Evolutionary conservation across 2,113 vertebrate genomes (phyloP).

Genomic region (Dissostichus mawsoni): DNA sequence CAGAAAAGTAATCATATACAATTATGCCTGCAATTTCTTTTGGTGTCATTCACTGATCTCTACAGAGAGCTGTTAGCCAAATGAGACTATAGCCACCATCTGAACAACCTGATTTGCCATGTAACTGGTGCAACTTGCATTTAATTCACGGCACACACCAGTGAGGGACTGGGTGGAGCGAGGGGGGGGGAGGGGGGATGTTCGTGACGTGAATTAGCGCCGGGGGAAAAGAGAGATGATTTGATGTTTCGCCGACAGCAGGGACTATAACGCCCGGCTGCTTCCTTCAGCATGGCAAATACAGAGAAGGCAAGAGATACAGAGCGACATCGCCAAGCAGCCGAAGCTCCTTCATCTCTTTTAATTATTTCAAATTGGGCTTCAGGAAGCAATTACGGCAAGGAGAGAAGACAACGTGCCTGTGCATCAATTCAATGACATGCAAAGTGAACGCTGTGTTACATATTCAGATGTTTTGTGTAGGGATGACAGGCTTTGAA

Average conservation of each 20-base stretch:
- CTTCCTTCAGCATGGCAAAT: slow-evolving; percentile 48
- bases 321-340: slow-evolving; percentile 56
- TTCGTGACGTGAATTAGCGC: slow-evolving; percentile 63
- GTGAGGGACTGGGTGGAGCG: slow-evolving; percentile 26
- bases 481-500: slow-evolving; percentile 55
- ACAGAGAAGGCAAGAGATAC: slow-evolving; percentile 34
- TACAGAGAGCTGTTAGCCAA: slow-evolving; percentile 29
- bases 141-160: slow-evolving; percentile 48
- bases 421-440: slow-evolving; percentile 45
- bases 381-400: slow-evolving; percentile 79
- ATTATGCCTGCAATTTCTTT: slow-evolving; percentile 31
- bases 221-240: slow-evolving; percentile 64
- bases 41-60: slow-evolving; percentile 21
- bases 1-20: slow-evolving; percentile 41
- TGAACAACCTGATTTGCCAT: slow-evolving; percentile 36
- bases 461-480: slow-evolving; percentile 64
- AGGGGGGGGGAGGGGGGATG: slow-evolving; percentile 25
- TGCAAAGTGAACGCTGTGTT: slow-evolving; percentile 48
- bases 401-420: slow-evolving; percentile 41
- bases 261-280: slow-evolving; percentile 54
- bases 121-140: slow-evolving; percentile 26
- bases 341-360: slow-evolving; percentile 61
- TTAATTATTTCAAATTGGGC: slow-evolving; percentile 80
- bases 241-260: slow-evolving; percentile 65
- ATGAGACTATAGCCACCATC: slow-evolving; percentile 45